Conservation (phyloP, 2,888 invertebrate species). For the Phalera bucephala region DNA sequence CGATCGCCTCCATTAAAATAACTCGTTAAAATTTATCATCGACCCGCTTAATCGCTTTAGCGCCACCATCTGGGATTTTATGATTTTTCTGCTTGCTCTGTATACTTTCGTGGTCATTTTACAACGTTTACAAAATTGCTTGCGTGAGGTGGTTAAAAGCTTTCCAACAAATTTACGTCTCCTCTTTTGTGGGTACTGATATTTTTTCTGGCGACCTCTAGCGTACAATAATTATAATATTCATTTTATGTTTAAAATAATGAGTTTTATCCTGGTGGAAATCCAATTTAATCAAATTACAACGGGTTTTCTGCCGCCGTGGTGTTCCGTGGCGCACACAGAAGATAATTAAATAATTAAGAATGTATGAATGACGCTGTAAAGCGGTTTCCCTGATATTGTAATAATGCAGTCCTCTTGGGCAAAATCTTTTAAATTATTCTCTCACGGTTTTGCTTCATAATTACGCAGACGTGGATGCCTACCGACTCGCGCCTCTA, state of each 20-base stretch:
- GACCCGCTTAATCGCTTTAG: conserved; percentile 82
- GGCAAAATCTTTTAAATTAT: conserved; percentile 78
- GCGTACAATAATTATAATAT: conserved; percentile 43
- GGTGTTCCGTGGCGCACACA: conserved; percentile 62
- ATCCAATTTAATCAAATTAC: conserved; percentile 72
- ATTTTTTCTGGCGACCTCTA: conserved; percentile 29
- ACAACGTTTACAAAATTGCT: conserved; percentile 71
- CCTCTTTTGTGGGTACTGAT: conserved; percentile 30
- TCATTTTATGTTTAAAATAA: conserved; percentile 44
- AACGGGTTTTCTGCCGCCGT: conserved; percentile 64
- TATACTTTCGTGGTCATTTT: conserved; percentile 78
- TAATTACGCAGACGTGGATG: conserved; percentile 64
- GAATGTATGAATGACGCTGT: conserved; percentile 79
- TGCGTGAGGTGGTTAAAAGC: conserved; percentile 59
- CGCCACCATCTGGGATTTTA: conserved; percentile 83
- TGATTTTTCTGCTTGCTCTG: conserved; percentile 81
- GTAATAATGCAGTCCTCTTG: conserved; percentile 80
- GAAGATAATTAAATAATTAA: conserved; percentile 82
- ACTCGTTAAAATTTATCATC: conserved; percentile 84
- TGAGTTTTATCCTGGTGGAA: conserved; percentile 48
- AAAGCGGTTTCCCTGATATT: conserved; percentile 76
- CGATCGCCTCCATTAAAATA: conserved; percentile 83
- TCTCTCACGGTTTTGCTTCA: conserved; percentile 65
- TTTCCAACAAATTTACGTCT: conserved; percentile 39
- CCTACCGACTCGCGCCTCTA: conserved; percentile 50